Evolutionary conservation across 1,140 invertebrate genomes (phyloP).

Genomic region (Cotesia typhae): DNA sequence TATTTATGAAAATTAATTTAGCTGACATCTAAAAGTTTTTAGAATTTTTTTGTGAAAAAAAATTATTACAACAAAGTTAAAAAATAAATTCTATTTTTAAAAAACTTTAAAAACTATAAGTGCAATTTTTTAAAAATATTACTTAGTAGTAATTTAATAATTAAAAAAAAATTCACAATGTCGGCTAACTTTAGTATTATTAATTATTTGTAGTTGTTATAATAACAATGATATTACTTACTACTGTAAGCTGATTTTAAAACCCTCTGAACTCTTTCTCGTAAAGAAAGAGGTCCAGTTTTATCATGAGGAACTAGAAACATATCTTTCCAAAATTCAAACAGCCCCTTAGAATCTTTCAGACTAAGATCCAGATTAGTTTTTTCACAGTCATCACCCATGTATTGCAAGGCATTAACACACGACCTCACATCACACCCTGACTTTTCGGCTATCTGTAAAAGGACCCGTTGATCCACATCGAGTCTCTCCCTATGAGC

Average conservation of each 20-base stretch:
- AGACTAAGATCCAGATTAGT: slow-evolving; percentile 73
- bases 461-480: slow-evolving; percentile 75
- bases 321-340: slow-evolving; percentile 85
- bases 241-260: slow-evolving; percentile 59
- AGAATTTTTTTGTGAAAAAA: no score
- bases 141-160: no score
- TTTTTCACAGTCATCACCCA: slow-evolving; percentile 55
- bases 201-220: no score
- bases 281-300: slow-evolving; percentile 48
- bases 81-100: no score
- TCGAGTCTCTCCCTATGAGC: slow-evolving; percentile 74
- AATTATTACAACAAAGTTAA: no score
- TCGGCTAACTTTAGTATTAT: slow-evolving; percentile 2
- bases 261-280: slow-evolving; percentile 69
- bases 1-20: no score
- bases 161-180: no score
- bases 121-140: no score
- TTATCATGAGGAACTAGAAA: slow-evolving; percentile 72
- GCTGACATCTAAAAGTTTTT: no score
- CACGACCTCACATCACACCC: slow-evolving; percentile 90
- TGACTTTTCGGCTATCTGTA: slow-evolving; percentile 81
- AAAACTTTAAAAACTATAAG: no score
- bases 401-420: slow-evolving; percentile 86
- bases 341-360: slow-evolving; percentile 87
- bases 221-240: background rate